Base-by-base conservation (phyloP, 1,140 invertebrate species). In the Dendrolimus punctatus region DNA sequence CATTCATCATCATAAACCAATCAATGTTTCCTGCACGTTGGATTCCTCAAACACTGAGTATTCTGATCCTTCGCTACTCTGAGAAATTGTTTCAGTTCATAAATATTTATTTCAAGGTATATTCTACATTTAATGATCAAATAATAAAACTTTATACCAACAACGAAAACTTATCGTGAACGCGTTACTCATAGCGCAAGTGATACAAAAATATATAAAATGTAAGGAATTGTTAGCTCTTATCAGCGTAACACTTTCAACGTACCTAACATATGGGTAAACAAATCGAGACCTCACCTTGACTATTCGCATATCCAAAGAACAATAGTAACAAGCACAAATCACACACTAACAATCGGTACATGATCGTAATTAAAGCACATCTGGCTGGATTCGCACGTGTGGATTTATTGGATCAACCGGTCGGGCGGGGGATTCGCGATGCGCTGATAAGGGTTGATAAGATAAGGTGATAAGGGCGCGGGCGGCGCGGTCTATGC, bases 391-490 rank as follows among this genome's bases (percentile, higher is more conserved):
- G 56, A 45, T 51, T 77, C 66, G 78, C 80, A 72, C 68, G 74
- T 66, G 64, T 62, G 55, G 23, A 23, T 23, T 23, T 23, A 23
- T 23, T 71, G 67, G 69, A 71, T 76, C 68, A 73, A 80, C 65
- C 67, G 59, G 59, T 49, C 60, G 53, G 69, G 71, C 70, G 75
- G 76, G 68, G 72, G 76, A 75, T 81, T 83, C 66, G 81, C 81
- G 81, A 83, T 80, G 80, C 63, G 71, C 39, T 79, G 80, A 85
- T 85, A 83, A 85, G 69, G 68, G 66, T 58, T 80, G 79, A 84
- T 84, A 84, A 84, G 64, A 60, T 70, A 74, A 23, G 23, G 79
- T 79, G 66, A 71, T 68, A 65, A 67, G 59, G 59, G 56, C 49
- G 58, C 66, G 53, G 39, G 53, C 45, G 60, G 68, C 72, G 72